These are phyloP conservation scores for Entomobrya proxima DNA, from an alignment of 2,888 invertebrate genomes.

Conservation along the genomic window DNA sequence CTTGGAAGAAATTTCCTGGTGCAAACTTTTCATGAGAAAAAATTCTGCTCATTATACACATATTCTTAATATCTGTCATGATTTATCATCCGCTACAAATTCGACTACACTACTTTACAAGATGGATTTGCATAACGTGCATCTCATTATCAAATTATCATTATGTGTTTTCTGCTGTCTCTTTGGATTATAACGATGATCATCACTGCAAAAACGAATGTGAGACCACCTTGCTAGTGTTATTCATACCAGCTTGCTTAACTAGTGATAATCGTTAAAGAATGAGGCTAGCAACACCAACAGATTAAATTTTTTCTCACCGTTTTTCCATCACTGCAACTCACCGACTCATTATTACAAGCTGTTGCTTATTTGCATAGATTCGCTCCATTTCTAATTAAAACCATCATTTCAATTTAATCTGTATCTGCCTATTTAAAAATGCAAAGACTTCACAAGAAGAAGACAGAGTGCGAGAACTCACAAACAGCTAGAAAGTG, in stretches of 20 bases:
- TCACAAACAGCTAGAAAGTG: background rate
- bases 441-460: slow-evolving; percentile 41
- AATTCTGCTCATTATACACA: background rate
- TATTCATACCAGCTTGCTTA: background rate
- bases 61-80: slow-evolving; percentile 14
- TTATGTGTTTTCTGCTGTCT: background rate
- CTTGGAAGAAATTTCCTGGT: background rate
- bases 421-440: slow-evolving; percentile 18
- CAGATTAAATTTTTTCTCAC: slow-evolving; percentile 47
- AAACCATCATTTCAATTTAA: slow-evolving; percentile 33
- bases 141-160: slow-evolving; percentile 40
- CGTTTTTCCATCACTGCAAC: background rate
- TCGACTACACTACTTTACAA: background rate
- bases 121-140: slow-evolving; percentile 40
- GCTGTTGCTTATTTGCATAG: slow-evolving; percentile 19
- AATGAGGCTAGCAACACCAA: slow-evolving; percentile 23
- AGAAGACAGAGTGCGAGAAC: slow-evolving; percentile 1
- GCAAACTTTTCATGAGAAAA: slow-evolving; percentile 1
- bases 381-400: slow-evolving; percentile 61
- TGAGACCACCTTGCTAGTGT: slow-evolving; percentile 29
- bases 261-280: slow-evolving; percentile 13
- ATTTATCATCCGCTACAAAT: slow-evolving; percentile 46
- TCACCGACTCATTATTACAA: background rate
- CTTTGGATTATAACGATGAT: background rate
- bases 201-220: background rate